Base-by-base conservation (phyloP, 2,797 vertebrate species). In the Trematocara caparti region DNA sequence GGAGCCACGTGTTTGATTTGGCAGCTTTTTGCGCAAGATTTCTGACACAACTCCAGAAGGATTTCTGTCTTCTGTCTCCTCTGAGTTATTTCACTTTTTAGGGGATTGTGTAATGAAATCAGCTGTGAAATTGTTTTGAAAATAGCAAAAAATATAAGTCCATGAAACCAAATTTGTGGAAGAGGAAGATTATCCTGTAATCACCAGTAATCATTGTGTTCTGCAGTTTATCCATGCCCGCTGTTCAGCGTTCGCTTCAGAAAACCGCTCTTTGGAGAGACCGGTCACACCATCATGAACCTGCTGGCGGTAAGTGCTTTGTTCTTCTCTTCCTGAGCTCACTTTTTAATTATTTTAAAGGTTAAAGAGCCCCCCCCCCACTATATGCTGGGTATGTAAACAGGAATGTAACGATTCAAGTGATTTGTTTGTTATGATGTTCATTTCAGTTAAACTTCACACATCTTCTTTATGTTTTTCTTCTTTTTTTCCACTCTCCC, bases 271-370 rank as follows among this genome's bases (percentile, higher is more conserved):
- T 99, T 99, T 75, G 99, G 98, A 92, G 99, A 99, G 92, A 99
- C 98, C 0, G 99, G 98, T 57, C 99, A 99, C 95, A 99, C 99
- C 1, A 99, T 99, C 91, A 99, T 99, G 97, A 99, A 99, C 92
- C 97, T 99, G 80, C 96, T 99, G 32, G 98, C 98, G 55, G 99
- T 99, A 94, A 98, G 97, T 96, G 75, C 38, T 15, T 21, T 8
- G 6, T 43, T 66, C 27, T 1, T 19, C 76, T 62, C 2, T 10
- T 14, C 7, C 8, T 50, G 64, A 11, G 21, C 21, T 47, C 24
- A 47, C 2, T 30, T 47, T 45, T n/a, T 45, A 64, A 38, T 64
- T 0, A 47, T 47, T 47, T n/a, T 30, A 30, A 71, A 47, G 40
- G 66, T 47, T 47, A 47, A 0, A n/a, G 66, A 71, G 40, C 6